Conservation (phyloP, 2,888 invertebrate genomes). For the Lasioglossum zephyrum region DNA sequence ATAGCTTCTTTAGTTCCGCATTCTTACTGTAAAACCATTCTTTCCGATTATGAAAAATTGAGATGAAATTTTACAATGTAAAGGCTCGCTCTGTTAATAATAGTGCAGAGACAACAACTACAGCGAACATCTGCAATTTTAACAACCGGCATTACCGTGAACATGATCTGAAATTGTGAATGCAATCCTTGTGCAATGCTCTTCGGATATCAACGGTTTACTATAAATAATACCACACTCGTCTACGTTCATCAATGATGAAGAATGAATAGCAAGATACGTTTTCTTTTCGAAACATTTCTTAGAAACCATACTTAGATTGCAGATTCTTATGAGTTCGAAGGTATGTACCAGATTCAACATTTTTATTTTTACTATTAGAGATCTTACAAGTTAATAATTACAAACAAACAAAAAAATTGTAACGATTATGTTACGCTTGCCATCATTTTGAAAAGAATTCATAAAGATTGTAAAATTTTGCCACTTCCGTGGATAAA, state of each 20-base stretch:
- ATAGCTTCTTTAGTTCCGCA: background rate
- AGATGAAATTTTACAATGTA: background rate
- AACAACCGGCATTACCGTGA: background rate
- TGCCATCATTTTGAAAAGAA: background rate
- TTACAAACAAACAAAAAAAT: background rate
- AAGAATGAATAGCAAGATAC: constrained; percentile 9
- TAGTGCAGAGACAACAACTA: background rate
- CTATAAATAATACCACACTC: background rate
- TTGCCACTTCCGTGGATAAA: background rate
- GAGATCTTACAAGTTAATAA: background rate
- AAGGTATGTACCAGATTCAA: too few relatives aligned
- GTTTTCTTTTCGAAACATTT: background rate
- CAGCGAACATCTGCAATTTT: background rate
- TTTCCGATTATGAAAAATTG: background rate
- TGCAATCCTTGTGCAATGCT: background rate
- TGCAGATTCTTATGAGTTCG: too few relatives aligned
- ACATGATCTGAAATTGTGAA: background rate
- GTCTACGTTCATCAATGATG: background rate
- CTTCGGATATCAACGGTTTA: background rate
- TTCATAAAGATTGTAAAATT: background rate
- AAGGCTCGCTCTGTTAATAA: background rate
- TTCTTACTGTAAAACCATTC: background rate
- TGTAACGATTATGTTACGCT: too few relatives aligned
- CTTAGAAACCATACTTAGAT: background rate
- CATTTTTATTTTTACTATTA: background rate